Evolutionary conservation across 2,113 vertebrate genomes (phyloP).

Genomic region (Parus major): DNA sequence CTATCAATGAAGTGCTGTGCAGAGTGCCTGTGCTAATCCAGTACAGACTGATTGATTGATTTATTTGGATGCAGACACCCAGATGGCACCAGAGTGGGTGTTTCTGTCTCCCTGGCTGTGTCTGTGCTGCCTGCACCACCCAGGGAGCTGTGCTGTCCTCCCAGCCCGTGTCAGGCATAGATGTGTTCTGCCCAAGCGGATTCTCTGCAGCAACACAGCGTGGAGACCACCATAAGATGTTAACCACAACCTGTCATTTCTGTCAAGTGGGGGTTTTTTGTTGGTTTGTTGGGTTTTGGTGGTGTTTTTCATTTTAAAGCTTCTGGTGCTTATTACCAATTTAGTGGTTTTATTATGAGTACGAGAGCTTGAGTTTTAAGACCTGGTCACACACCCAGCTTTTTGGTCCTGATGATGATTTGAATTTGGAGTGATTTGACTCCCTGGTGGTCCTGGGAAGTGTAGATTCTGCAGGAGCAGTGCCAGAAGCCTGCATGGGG

Average conservation of each 20-base stretch:
- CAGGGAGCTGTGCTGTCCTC: not conserved
- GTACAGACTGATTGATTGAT: not conserved
- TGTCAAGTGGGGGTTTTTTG: not conserved
- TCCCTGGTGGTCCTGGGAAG: not conserved
- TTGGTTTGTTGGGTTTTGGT: not conserved
- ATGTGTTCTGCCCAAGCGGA: not conserved
- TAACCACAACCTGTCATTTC: not conserved
- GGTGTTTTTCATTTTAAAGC: not conserved
- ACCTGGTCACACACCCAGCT: not conserved
- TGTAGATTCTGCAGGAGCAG: not conserved
- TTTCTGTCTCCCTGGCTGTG: not conserved
- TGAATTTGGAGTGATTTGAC: not conserved
- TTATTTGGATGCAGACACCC: not conserved
- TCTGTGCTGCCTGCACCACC: not conserved
- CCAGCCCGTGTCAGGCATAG: fast-evolving
- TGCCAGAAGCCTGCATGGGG: not conserved
- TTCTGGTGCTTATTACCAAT: not conserved
- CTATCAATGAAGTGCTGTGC: not conserved
- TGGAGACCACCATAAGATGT: too few species aligned
- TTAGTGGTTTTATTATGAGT: not conserved
- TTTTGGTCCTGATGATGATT: not conserved
- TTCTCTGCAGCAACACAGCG: fast-evolving
- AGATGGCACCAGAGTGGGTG: not conserved
- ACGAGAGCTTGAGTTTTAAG: not conserved
- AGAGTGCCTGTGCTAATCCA: not conserved